These are phyloP conservation scores for Styela clava DNA, from an alignment of 23 tunicate genomes.

Conservation along the genomic window DNA sequence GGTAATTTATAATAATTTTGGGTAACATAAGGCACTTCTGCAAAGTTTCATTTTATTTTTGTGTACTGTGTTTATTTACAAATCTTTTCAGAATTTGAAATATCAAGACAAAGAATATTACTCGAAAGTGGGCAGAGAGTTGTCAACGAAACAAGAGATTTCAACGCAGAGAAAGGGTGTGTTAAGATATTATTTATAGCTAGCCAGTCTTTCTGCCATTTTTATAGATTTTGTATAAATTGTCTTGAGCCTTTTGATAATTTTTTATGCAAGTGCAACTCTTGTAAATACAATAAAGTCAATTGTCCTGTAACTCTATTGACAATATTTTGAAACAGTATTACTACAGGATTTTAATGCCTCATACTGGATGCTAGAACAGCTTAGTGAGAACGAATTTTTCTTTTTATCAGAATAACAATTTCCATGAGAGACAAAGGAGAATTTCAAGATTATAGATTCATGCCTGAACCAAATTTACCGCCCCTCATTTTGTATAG, in stretches of 20 bases:
- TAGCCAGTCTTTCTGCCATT: neutral
- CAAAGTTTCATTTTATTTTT: neutral
- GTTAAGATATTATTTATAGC: neutral
- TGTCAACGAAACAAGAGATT: slow-evolving; percentile 75
- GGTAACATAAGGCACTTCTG: neutral
- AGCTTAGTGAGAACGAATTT: too few relatives aligned
- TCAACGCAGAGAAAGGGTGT: slow-evolving; percentile 44
- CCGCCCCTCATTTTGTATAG: slow-evolving; percentile 52
- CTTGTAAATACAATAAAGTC: too few relatives aligned
- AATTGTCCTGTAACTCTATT: too few relatives aligned
- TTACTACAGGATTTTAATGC: too few relatives aligned
- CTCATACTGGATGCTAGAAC: too few relatives aligned
- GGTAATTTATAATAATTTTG: neutral
- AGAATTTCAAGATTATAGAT: slow-evolving; percentile 69
- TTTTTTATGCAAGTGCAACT: too few relatives aligned
- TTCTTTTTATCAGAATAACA: slow-evolving; percentile 36
- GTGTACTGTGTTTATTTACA: too few relatives aligned
- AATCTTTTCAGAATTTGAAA: slow-evolving; percentile 56
- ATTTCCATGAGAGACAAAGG: slow-evolving; percentile 72
- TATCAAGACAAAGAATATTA: slow-evolving; percentile 48
- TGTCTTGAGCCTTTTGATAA: neutral
- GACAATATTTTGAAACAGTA: too few relatives aligned
- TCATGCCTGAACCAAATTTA: slow-evolving; percentile 91
- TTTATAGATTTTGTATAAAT: neutral
- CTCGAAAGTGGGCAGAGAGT: slow-evolving; percentile 43